Conservation (phyloP, 2,888 invertebrate genomes). For the Luperina nickerlii region DNA sequence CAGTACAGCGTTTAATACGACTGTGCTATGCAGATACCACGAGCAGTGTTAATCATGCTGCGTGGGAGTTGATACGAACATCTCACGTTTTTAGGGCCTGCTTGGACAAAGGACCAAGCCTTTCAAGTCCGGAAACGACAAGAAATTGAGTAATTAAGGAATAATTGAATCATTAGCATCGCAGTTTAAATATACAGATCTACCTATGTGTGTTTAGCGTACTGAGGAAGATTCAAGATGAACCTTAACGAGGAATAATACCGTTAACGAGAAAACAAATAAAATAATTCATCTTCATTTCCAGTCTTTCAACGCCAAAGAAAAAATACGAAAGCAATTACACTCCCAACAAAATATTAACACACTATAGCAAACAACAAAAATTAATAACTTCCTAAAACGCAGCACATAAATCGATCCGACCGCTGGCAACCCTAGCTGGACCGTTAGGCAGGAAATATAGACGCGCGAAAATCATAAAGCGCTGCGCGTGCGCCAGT, state of each 20-base stretch:
- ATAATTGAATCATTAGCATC: background rate
- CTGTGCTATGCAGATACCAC: conserved; percentile 54
- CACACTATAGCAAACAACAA: conserved; percentile 37
- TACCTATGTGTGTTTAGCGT: background rate
- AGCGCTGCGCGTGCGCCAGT: conserved; percentile 69
- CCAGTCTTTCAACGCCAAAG: background rate
- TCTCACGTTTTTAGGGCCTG: conserved; percentile 52
- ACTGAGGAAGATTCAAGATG: background rate
- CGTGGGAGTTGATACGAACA: conserved; percentile 59
- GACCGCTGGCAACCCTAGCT: conserved; percentile 74
- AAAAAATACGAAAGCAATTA: conserved; percentile 18
- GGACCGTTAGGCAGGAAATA: conserved; percentile 79
- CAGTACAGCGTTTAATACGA: conserved; percentile 51
- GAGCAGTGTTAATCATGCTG: conserved; percentile 62
- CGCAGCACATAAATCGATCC: conserved; percentile 55
- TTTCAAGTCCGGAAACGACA: background rate
- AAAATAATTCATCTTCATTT: background rate
- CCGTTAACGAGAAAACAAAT: background rate
- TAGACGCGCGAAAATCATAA: conserved; percentile 85
- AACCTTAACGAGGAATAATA: background rate
- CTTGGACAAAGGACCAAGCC: conserved; percentile 3
- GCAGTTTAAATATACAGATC: background rate
- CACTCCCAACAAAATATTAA: conserved; percentile 21
- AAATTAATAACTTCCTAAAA: conserved; percentile 55
- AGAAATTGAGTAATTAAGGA: background rate